Base-by-base conservation (phyloP, 2,888 invertebrate genomes). In the Calliopum simillimum region DNA sequence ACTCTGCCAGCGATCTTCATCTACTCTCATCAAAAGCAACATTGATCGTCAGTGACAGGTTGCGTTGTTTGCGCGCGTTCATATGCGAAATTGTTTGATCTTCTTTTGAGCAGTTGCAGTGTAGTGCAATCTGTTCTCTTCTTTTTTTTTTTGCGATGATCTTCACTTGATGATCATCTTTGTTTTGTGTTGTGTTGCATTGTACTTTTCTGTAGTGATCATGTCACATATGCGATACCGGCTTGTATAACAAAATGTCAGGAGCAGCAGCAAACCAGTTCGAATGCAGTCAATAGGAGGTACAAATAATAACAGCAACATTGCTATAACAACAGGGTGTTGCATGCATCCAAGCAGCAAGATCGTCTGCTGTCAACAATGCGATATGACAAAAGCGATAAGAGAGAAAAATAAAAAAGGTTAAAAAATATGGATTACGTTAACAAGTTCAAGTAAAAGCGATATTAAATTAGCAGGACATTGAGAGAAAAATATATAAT, bases 31-130 rank as follows among this genome's bases (percentile, higher is more conserved):
- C 58, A 55, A 33, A n/a, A 33, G 33, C 33, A 33, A 44, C 41
- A 41, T 67, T 49, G 46, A 67, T 33, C 67, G 56, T 21, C 21
- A 41, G 21, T 49, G 67, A 59, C 67, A 67, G 67, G 67, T 67
- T 67, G 67, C 59, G 67, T 67, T 59, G 67, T 41, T 59, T 21
- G 67, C 67, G 59, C 59, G 67, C 58, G 59, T 67, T 67, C 67
- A 59, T 59, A 67, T 67, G 67, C 67, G 67, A 67, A 67, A 59
- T 67, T 67, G 67, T 67, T 58, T 67, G 67, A 56, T 67, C 67
- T 58, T 58, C 67, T 33, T 8, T 33, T n/a, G 8, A 33, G 33
- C 33, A 47, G 47, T 23, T 55, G 65, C n/a, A 41, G 44, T n/a
- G 56, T 33, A 11, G 25, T 33, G 16, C 1, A 25, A 12, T 58